A percentile compares a stretch with the other conserved stretches of the same genome.
These are phyloP conservation scores for Clarias fuscus DNA, from an alignment of 2,797 vertebrate genomes.

Conservation along the genomic window DNA sequence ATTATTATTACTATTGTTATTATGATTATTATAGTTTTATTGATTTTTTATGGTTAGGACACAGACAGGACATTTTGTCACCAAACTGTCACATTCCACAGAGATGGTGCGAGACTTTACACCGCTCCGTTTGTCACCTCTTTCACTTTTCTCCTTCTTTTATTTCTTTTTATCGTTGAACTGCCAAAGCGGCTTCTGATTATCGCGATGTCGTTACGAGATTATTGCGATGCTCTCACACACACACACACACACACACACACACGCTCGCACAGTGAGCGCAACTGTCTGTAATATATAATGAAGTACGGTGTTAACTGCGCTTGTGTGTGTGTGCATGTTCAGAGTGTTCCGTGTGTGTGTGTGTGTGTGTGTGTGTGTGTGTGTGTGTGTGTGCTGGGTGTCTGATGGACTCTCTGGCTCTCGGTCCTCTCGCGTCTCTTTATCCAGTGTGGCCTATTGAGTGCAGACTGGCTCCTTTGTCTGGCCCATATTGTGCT, in stretches of 20 bases:
- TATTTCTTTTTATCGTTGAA: background rate
- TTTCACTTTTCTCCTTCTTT: conserved; percentile 45
- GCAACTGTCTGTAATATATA: background rate
- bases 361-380: conserved; percentile 37
- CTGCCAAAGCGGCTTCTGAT: background rate
- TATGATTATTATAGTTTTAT: background rate
- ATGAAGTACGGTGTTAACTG: conserved; percentile 20
- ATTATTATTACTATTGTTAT: background rate
- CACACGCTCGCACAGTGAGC: too few species aligned
- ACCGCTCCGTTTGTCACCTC: conserved; percentile 64
- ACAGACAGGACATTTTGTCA: conserved; percentile 58
- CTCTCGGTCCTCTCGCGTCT: conserved; percentile 51
- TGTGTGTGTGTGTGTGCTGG: conserved; percentile 54
- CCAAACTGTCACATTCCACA: conserved; percentile 71
- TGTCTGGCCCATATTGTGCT: conserved; percentile 73
- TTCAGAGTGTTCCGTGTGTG: conserved; percentile 8
- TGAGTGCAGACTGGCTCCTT: conserved; percentile 68
- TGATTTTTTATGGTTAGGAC: background rate
- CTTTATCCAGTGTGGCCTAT: conserved; percentile 61
- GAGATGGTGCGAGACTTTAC: conserved; percentile 63
- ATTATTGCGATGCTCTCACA: background rate
- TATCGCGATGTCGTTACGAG: background rate
- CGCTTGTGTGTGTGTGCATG: conserved; percentile 32
- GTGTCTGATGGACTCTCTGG: conserved; percentile 67
- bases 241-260: background rate